A percentile compares a stretch with the other conserved stretches of the same genome.
Conservation (phyloP, 2,113 vertebrate species). For the Siniperca chuatsi region DNA sequence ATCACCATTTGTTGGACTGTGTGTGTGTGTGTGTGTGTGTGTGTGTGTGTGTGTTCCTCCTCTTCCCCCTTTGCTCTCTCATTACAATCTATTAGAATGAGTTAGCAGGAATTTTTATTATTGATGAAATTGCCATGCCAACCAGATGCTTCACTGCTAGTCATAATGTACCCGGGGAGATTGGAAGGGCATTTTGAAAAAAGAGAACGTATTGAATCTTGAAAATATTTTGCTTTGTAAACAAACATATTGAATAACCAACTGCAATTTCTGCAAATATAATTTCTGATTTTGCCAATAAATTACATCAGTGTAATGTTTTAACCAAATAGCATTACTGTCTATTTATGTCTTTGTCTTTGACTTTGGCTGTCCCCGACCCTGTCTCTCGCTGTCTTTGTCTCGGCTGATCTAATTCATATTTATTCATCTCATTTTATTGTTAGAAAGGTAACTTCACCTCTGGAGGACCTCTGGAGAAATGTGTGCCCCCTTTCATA, state of each 20-base stretch:
- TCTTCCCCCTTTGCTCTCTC: neutral
- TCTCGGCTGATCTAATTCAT: conserved; percentile 31
- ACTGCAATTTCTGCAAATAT: conserved; percentile 46
- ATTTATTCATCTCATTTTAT: conserved; percentile 45
- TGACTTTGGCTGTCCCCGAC: conserved; percentile 31
- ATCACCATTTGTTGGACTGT: neutral
- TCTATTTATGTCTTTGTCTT: conserved; percentile 17
- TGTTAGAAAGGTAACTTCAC: conserved; percentile 3
- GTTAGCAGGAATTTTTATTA: conserved; percentile 30
- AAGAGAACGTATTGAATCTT: neutral
- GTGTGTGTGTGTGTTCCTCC: neutral
- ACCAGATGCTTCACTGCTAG: conserved; percentile 2
- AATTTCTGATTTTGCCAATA: conserved; percentile 39
- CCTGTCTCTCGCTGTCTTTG: neutral
- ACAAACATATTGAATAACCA: conserved; percentile 53
- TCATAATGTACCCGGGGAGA: neutral
- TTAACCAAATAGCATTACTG: conserved; percentile 4
- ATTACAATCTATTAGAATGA: conserved; percentile 18
- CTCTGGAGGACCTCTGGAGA: neutral
- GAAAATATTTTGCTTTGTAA: conserved; percentile 19
- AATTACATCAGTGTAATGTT: conserved; percentile 19
- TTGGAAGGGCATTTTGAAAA: conserved; percentile 7
- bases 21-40: neutral
- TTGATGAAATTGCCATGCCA: conserved; percentile 19
- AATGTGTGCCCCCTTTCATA: neutral